phyloP scores from a whole-genome alignment of 2,888 invertebrate species.

The Aphodius sticticus region DNA sequence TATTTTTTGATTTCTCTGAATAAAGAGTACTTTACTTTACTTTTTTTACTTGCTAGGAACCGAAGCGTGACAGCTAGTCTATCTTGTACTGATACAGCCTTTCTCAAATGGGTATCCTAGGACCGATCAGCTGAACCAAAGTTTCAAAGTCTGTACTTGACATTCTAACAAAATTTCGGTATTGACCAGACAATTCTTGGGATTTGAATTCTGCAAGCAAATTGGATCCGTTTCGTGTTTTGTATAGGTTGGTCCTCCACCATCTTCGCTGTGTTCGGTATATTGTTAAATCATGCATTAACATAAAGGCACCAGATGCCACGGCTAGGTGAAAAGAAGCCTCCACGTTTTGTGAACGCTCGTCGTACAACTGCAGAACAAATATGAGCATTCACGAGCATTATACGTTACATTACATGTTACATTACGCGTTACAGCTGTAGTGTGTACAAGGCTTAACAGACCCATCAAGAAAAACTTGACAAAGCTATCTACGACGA shows the following conservation, averaged over 20 bases:
- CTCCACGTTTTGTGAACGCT: not conserved
- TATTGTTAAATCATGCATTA: not conserved
- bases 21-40: too few relatives aligned
- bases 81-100: conserved; percentile 11
- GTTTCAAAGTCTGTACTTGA: conserved; percentile 10
- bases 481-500: too few relatives aligned
- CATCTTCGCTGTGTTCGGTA: not conserved
- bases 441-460: too few relatives aligned
- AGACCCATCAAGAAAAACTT: too few relatives aligned
- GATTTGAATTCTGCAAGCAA: not conserved
- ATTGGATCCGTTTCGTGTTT: not conserved
- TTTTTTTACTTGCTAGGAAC: conserved; percentile 14
- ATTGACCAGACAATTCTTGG: not conserved
- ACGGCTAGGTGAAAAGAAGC: not conserved
- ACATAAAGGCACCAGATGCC: not conserved
- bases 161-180: conserved; percentile 13
- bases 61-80: conserved; percentile 24
- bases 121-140: not conserved
- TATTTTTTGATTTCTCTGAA: too few relatives aligned
- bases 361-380: too few relatives aligned
- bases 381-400: too few relatives aligned
- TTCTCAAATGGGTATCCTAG: conserved; percentile 20
- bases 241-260: not conserved
- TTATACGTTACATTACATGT: too few relatives aligned
- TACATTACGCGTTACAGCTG: too few relatives aligned